phyloP scores from a whole-genome alignment of 2,113 vertebrate species.

The Sitta europaea region DNA sequence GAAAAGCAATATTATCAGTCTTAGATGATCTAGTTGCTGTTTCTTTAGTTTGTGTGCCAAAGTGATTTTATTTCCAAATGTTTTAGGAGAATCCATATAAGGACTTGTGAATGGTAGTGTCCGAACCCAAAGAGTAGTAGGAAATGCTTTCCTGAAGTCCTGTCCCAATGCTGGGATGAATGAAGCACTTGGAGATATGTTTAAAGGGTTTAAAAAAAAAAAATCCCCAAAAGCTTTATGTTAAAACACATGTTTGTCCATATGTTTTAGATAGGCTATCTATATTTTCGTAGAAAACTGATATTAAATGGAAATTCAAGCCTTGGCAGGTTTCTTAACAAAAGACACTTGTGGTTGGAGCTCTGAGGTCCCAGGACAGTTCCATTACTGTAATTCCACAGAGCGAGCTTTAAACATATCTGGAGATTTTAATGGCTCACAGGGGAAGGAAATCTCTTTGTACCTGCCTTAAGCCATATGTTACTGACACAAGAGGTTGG shows the following conservation, averaged over 20 bases:
- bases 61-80: not conserved
- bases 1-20: not conserved
- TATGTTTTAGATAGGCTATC: slow-evolving; percentile 47
- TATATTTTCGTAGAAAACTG: slow-evolving; percentile 8
- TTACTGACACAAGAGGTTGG: slow-evolving; percentile 14
- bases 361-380: not conserved
- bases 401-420: not conserved
- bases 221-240: not conserved
- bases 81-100: not conserved
- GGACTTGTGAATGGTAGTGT: not conserved
- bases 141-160: not conserved
- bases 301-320: slow-evolving; percentile 35
- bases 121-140: not conserved
- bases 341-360: slow-evolving; percentile 12
- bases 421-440: slow-evolving; percentile 43
- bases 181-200: not conserved
- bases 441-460: slow-evolving; percentile 29
- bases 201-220: not conserved
- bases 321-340: slow-evolving; percentile 10
- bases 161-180: not conserved
- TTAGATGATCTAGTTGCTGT: not conserved
- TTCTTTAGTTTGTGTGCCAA: not conserved
- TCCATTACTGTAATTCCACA: slow-evolving; percentile 41
- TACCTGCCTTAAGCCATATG: slow-evolving; percentile 45
- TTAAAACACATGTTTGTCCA: not conserved